phyloP scores from a whole-genome alignment of 2,797 vertebrate genomes.

The Lutra lutra region DNA sequence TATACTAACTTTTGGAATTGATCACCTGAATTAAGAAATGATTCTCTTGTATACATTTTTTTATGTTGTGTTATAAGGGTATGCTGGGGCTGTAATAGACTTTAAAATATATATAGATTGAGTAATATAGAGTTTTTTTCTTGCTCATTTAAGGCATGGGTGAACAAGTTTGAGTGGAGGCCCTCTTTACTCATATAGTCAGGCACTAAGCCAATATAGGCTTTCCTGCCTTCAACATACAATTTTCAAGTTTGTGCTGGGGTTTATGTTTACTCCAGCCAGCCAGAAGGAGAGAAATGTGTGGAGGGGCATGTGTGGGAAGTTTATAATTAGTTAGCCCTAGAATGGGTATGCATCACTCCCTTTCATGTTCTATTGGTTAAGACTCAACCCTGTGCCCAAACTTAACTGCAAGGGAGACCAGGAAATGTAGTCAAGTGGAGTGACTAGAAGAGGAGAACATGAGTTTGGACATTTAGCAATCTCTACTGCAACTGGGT shows the following conservation, averaged over 20 bases:
- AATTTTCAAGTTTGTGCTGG: neutral
- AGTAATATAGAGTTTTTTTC: neutral
- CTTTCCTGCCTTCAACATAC: neutral
- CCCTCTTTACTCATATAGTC: neutral
- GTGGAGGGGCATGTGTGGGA: neutral
- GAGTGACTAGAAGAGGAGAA: neutral
- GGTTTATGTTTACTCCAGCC: neutral
- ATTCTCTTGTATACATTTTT: neutral
- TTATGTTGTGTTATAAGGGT: neutral
- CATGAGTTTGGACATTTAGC: neutral
- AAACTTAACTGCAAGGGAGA: neutral
- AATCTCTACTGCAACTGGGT: neutral
- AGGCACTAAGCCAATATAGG: neutral
- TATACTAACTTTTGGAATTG: neutral
- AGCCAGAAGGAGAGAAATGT: neutral
- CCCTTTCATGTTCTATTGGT: neutral
- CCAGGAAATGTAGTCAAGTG: neutral
- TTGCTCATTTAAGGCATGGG: neutral
- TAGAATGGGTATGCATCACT: neutral
- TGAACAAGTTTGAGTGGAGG: neutral
- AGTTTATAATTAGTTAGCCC: neutral
- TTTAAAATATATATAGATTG: neutral
- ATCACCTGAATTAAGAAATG: constrained; percentile 16
- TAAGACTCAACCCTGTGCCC: neutral
- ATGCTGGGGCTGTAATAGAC: neutral